Evolutionary conservation across 2,113 vertebrate species (phyloP).

Genomic region (Oncorhynchus masou): DNA sequence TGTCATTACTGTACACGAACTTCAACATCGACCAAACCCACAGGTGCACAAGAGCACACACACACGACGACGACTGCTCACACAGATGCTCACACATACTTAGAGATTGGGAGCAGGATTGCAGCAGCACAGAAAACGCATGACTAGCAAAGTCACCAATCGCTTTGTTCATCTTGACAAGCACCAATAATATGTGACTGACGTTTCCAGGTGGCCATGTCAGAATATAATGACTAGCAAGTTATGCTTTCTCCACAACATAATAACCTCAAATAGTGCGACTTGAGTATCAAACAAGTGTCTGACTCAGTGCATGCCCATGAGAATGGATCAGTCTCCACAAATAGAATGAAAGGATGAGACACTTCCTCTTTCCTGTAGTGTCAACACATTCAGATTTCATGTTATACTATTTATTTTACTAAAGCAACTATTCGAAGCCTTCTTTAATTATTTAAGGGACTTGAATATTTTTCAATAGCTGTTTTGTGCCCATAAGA

Average conservation of each 20-base stretch:
- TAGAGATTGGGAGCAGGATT: not conserved
- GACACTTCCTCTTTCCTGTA: conserved; percentile 41
- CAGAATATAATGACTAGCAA: not conserved
- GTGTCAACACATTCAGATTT: conserved; percentile 46
- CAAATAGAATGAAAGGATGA: conserved; percentile 41
- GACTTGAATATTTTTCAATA: conserved; percentile 22
- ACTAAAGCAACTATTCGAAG: conserved; percentile 41
- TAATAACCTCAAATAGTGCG: conserved; percentile 17
- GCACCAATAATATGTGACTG: not conserved
- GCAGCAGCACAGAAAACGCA: conserved; percentile 22
- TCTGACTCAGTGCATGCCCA: conserved; percentile 23
- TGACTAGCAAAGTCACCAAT: not conserved
- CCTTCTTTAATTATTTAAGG: conserved; percentile 53
- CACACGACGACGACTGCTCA: conserved; percentile 1
- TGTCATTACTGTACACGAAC: conserved; percentile 58
- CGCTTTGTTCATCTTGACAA: not conserved
- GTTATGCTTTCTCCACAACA: not conserved
- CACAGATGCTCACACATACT: conserved; percentile 6
- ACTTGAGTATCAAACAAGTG: conserved; percentile 14
- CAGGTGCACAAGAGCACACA: conserved; percentile 21
- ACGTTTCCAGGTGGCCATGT: not conserved
- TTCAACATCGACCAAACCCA: conserved; percentile 27
- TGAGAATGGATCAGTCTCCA: conserved; percentile 43
- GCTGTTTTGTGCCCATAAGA: conserved; percentile 16
- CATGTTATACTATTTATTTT: conserved; percentile 41